Evolutionary conservation across 1,140 invertebrate species (phyloP).

Genomic region (Thaumetopoea pityocampa): DNA sequence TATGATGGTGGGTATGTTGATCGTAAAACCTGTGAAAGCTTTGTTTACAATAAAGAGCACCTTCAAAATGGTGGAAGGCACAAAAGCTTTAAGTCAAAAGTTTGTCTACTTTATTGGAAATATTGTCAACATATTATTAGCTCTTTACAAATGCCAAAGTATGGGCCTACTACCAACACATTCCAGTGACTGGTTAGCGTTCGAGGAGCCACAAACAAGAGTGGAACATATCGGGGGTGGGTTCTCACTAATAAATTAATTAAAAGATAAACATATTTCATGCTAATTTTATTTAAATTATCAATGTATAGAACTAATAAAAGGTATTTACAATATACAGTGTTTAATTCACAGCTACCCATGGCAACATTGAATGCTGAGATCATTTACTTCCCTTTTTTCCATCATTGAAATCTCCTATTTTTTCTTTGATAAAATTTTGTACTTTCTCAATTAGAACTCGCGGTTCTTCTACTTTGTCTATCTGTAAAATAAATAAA

Average conservation of each 20-base stretch:
- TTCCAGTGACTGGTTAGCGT: conserved; percentile 98
- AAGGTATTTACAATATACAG: conserved; percentile 55
- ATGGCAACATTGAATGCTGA: conserved; percentile 12
- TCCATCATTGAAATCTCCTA: conserved; percentile 47
- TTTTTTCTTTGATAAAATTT: conserved; percentile 81
- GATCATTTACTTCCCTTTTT: conserved; percentile 64
- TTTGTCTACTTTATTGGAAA: conserved; percentile 97
- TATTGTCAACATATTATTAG: conserved; percentile 93
- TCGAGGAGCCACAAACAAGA: conserved; percentile 93
- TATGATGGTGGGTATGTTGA: conserved; percentile 99
- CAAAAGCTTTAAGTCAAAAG: conserved; percentile 92
- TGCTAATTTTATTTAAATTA: conserved; percentile 49
- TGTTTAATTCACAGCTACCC: conserved; percentile 24
- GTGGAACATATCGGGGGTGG: conserved; percentile 94
- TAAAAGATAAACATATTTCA: conserved; percentile 27
- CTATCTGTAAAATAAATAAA: conserved; percentile 79
- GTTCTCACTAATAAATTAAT: conserved; percentile 77
- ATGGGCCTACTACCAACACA: conserved; percentile 99
- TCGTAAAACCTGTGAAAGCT: conserved; percentile 96
- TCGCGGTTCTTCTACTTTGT: conserved; percentile 86
- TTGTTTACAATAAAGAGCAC: conserved; percentile 93
- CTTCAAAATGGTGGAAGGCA: conserved; percentile 97
- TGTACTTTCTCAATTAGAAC: conserved; percentile 82
- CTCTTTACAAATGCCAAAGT: conserved; percentile 98
- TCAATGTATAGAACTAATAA: conserved; percentile 39